Conservation (phyloP, 2,888 invertebrate genomes). For the Heteromurus nitidus region DNA sequence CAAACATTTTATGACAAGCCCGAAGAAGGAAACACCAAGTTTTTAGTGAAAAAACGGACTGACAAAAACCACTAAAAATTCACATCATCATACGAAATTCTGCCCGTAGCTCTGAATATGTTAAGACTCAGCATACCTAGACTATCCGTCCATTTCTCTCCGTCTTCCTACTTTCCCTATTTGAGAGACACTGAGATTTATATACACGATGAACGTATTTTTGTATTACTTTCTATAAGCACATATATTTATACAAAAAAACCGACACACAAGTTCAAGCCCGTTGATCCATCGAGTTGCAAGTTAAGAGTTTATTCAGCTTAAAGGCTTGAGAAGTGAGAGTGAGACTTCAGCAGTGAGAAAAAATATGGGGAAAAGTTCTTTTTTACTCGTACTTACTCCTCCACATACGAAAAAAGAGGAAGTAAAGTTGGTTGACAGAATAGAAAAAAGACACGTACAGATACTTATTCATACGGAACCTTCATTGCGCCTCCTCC, state of each 20-base stretch:
- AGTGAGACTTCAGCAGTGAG: constrained; percentile 42
- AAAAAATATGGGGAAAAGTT: constrained; percentile 58
- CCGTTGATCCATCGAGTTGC: constrained; percentile 51
- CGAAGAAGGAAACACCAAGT: constrained; percentile 2
- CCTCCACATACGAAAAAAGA: too few species aligned
- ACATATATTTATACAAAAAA: too few species aligned
- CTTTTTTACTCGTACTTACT: too few species aligned
- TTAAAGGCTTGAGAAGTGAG: constrained; percentile 57
- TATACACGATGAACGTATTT: too few species aligned
- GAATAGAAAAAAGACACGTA: constrained; percentile 56
- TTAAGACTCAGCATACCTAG: constrained; percentile 8
- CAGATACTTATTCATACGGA: constrained; percentile 43
- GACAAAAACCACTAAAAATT: constrained; percentile 49
- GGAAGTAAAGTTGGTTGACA: constrained; percentile 39
- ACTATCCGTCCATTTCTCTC: not conserved
- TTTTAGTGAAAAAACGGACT: constrained; percentile 33
- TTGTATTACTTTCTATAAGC: too few species aligned
- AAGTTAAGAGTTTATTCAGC: constrained; percentile 50
- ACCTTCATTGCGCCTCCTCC: constrained; percentile 50
- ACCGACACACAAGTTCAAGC: constrained; percentile 44
- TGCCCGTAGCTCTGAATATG: constrained; percentile 37
- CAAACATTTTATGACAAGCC: constrained; percentile 45
- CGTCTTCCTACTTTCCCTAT: too few species aligned
- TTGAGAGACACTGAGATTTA: too few species aligned
- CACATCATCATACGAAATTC: constrained; percentile 39